Evolutionary conservation across 1,140 invertebrate genomes (phyloP), one percentile per base, ranked within the genome.

Genomic region (Orius insidiosus): DNA sequence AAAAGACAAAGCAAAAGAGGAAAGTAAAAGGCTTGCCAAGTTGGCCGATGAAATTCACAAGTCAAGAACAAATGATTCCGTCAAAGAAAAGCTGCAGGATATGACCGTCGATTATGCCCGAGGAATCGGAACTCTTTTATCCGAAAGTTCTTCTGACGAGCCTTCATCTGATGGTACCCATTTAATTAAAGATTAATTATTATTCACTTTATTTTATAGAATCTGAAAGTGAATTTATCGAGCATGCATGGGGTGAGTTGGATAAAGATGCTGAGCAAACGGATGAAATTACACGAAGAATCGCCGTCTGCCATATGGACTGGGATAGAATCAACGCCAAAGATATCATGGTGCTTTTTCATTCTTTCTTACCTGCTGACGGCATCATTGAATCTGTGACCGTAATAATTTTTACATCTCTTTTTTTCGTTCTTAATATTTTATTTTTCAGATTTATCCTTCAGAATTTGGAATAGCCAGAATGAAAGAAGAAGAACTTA

Each of bases 251-350:
- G 92, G 88, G 85, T 38, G 89, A 97, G 63, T 58, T 94, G 15
- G 89, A 95, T 62, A 76, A 75, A 53, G 85, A 93, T 67, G 89
- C 86, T n/a, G 76, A 76, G 39, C 69, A 64, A 47, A 84, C 83
- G 14, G 76, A 88, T 38, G 75, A 85, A 51, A 64, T 71, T 2
- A 88, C 87, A 1, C 60, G 58, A 50, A 73, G 93, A 53, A 67
- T 98, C 50, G 94, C 94, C 47, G 71, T 89, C 13, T 95, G 92
- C 61, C 93, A 97, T 62, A 85, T 97, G 83, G 89, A 98, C 63
- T 98, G 94, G 94, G 92, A 97, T 64, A 73, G 85, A 57, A 83
- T 98, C 38, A 79, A 80, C 58, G 90, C 92, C 14, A 60, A 70
- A 14, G 92, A 97, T 67, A 62, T 97, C 3, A 85, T 89, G 75